Base-by-base conservation (phyloP, 2,888 invertebrate genomes). In the Synanthedon tipuliformis region DNA sequence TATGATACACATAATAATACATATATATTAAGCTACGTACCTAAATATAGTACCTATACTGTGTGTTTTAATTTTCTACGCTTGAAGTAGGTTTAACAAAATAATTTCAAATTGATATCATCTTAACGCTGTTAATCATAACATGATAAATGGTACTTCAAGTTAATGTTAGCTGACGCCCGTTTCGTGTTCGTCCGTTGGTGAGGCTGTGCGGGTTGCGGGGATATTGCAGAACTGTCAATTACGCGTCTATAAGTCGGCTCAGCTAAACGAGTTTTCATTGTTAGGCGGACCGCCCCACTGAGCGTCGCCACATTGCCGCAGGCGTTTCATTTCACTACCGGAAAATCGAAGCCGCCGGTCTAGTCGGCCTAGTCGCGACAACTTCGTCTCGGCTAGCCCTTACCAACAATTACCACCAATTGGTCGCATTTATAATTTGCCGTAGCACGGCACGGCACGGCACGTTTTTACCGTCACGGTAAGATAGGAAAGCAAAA, bases 231-330 rank as follows among this genome's bases (percentile, higher is more conserved):
- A 59, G 59, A 58, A 53, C 59, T 52, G 55, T 52, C 55, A 66
- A 65, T 62, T 62, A 60, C 61, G 59, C 56, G 52, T 57, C 55
- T 54, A 56, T 59, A 61, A 57, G 56, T 61, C 53, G 57, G 61
- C 61, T 59, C 55, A 59, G 56, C 60, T 63, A 65, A 67, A 69
- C 61, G 63, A 70, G 65, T 57, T 65, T 64, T 64, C 61, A 63
- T 64, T 68, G 63, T 67, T 54, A 57, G 53, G 53, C 59, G 59
- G 55, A 57, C 60, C 56, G 57, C 56, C 56, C 52, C 51, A 50
- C 58, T 51, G 52, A 48, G 54, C 58, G 50, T 50, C 53, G 51
- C 55, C 50, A 13, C 34, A 49, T 12, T 16, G 55, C 57, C 57
- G 16, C 51, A 45, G 55, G 57, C 56, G 53, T 56, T 40, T 34